phyloP scores from a whole-genome alignment of 2,888 invertebrate species.

The Callosobruchus maculatus region DNA sequence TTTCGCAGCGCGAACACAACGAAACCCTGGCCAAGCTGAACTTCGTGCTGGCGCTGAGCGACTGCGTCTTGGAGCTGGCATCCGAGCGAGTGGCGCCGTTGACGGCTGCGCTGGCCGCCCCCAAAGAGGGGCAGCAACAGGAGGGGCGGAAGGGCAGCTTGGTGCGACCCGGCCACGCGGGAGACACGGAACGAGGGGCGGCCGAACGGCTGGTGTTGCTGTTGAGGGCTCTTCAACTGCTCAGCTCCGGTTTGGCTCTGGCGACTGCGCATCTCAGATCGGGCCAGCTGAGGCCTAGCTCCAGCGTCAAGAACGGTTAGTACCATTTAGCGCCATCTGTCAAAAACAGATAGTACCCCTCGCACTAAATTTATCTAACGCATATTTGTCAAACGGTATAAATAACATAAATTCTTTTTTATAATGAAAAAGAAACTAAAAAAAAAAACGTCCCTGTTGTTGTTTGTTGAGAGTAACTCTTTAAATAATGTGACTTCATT shows the following conservation, averaged over 20 bases:
- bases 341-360: no score
- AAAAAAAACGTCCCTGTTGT: no score
- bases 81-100: slow-evolving; percentile 76
- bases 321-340: no score
- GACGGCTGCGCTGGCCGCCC: slow-evolving; percentile 33
- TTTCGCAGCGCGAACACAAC: slow-evolving; percentile 69
- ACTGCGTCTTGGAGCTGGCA: slow-evolving; percentile 88
- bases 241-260: slow-evolving; percentile 89
- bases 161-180: slow-evolving; percentile 19
- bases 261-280: slow-evolving; percentile 83
- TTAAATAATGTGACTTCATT: no score
- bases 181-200: slow-evolving; percentile 55
- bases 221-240: slow-evolving; percentile 86
- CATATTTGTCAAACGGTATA: no score
- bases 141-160: background rate
- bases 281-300: slow-evolving; percentile 84
- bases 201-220: slow-evolving; percentile 83
- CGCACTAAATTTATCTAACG: no score
- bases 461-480: no score
- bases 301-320: slow-evolving; percentile 84
- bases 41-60: slow-evolving; percentile 93
- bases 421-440: no score
- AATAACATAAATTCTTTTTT: no score
- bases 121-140: background rate
- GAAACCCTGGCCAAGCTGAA: slow-evolving; percentile 95